These are phyloP conservation scores for Dendrophyllia cribrosa DNA, from an alignment of 64 coral and sea anemone species.

Conservation along the genomic window DNA sequence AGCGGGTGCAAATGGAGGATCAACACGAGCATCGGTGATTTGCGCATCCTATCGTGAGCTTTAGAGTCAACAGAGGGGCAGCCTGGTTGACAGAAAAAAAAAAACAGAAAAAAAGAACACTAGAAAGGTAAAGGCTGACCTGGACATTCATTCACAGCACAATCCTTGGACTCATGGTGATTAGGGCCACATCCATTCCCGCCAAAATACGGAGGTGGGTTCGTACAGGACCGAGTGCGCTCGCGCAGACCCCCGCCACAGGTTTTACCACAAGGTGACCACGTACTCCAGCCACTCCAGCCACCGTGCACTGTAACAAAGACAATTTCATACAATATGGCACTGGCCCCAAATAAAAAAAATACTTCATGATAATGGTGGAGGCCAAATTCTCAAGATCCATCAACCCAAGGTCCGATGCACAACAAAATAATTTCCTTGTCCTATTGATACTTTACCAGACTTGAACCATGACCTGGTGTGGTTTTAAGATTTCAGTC, in stretches of 20 bases:
- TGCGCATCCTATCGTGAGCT: no score
- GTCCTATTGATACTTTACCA: no score
- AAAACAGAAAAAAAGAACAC: not conserved
- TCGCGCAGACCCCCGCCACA: slow-evolving; percentile 27
- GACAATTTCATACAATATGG: no score
- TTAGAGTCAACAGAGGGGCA: not conserved
- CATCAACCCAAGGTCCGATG: no score
- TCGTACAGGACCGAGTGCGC: slow-evolving; percentile 49
- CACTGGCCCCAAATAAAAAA: no score
- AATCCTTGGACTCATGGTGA: slow-evolving; percentile 5
- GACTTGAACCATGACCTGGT: no score
- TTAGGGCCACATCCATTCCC: slow-evolving; percentile 29
- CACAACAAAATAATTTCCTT: no score
- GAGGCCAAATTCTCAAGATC: no score
- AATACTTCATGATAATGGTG: no score
- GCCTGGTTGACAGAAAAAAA: not conserved
- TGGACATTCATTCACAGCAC: slow-evolving; percentile 39
- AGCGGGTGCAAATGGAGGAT: no score
- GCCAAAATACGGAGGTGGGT: slow-evolving; percentile 43
- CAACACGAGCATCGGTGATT: no score
- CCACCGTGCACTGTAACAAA: slow-evolving; percentile 23
- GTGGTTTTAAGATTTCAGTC: no score
- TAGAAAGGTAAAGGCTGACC: not conserved
- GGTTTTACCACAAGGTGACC: slow-evolving; percentile 35
- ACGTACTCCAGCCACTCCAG: slow-evolving; percentile 24